Percentiles rank a stretch among this genome's conserved stretches.
phyloP scores from a whole-genome alignment of 2,797 vertebrate genomes.

The Chelon auratus region DNA sequence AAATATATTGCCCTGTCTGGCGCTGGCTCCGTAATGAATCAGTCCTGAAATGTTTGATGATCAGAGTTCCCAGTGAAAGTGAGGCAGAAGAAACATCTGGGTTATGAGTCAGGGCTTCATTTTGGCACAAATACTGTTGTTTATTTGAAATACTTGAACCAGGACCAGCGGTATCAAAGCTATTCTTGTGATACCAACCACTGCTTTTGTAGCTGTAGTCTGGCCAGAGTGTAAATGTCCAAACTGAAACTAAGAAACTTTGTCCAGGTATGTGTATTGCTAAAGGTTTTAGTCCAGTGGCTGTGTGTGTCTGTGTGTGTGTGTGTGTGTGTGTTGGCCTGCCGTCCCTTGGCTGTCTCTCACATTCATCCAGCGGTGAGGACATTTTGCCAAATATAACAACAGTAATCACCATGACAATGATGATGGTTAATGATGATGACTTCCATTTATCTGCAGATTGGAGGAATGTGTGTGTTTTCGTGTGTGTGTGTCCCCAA shows the following conservation, averaged over 20 bases:
- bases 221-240: not conserved
- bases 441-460: slow-evolving; percentile 65
- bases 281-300: slow-evolving; percentile 1
- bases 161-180: slow-evolving; percentile 19
- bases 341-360: slow-evolving; percentile 57
- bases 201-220: slow-evolving; percentile 17
- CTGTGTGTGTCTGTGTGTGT: slow-evolving; percentile 7
- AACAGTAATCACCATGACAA: slow-evolving; percentile 63
- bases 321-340: slow-evolving; percentile 26
- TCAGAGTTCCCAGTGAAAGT: not conserved
- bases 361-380: slow-evolving; percentile 24
- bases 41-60: not conserved
- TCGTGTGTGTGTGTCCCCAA: slow-evolving; percentile 14
- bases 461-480: slow-evolving; percentile 23
- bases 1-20: not conserved
- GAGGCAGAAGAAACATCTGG: not conserved
- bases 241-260: not conserved
- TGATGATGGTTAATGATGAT: slow-evolving; percentile 81
- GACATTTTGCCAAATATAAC: slow-evolving; percentile 69
- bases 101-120: not conserved
- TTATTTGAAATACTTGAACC: slow-evolving; percentile 35
- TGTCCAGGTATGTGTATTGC: slow-evolving; percentile 9
- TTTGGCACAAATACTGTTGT: slow-evolving; percentile 3
- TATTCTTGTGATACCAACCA: slow-evolving; percentile 10
- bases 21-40: not conserved